Evolutionary conservation across 1,140 invertebrate species (phyloP).

Genomic region (Dolichoris vasculosae): DNA sequence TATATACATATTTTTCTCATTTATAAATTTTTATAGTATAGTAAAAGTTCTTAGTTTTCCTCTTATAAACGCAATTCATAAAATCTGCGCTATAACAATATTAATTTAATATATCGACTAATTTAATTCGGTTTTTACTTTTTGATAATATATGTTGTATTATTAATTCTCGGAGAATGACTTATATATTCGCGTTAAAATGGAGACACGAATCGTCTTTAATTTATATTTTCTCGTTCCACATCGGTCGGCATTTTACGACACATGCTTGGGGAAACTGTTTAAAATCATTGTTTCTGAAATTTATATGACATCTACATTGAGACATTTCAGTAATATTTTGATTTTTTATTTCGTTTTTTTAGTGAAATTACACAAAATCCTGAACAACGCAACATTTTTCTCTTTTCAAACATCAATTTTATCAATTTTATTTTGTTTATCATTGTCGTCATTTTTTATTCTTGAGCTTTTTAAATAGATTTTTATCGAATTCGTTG

Average conservation of each 20-base stretch:
- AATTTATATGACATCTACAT: neutral
- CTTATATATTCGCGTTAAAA: slow-evolving; percentile 17
- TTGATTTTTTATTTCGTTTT: neutral
- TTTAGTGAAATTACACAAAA: neutral
- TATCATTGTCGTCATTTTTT: too few species aligned
- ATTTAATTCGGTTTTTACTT: neutral
- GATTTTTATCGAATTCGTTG: too few species aligned
- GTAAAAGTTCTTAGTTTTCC: neutral
- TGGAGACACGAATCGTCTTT: slow-evolving; percentile 13
- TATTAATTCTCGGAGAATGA: slow-evolving; percentile 43
- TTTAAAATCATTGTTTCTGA: neutral
- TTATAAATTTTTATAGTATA: too few species aligned
- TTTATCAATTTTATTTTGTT: too few species aligned
- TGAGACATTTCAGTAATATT: neutral
- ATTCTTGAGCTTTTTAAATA: too few species aligned
- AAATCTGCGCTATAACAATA: neutral
- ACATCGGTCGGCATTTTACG: neutral
- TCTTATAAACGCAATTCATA: neutral
- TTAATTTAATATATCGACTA: neutral
- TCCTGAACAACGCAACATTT: neutral
- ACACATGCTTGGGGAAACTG: neutral
- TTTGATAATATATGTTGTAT: neutral
- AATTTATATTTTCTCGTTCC: slow-evolving; percentile 6
- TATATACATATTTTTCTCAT: too few species aligned
- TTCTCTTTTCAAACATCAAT: neutral